Percentiles rank a stretch among this genome's conserved stretches.
These are phyloP conservation scores for Ardeotis arabs DNA, from an alignment of 2,113 vertebrate genomes.

Conservation along the genomic window DNA sequence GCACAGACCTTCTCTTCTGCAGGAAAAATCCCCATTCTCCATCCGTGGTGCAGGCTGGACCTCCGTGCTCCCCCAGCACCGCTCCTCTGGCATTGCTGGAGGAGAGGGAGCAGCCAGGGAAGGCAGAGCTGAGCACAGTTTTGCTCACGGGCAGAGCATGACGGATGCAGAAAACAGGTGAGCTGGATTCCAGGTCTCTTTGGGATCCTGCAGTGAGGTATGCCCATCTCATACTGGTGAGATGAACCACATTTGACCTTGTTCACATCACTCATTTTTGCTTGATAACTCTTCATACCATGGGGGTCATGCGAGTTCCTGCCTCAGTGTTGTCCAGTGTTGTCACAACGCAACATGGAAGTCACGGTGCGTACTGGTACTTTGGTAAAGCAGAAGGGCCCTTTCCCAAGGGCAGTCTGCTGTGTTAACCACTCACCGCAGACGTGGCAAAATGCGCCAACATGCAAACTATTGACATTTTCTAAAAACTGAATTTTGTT, in stretches of 20 bases:
- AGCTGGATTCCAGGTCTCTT: neutral
- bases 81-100: neutral
- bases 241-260: neutral
- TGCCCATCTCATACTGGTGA: neutral
- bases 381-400: neutral
- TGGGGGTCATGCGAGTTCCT: neutral
- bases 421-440: neutral
- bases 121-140: neutral
- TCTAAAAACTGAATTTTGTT: neutral
- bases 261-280: neutral
- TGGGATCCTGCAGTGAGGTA: neutral
- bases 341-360: neutral
- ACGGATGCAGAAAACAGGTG: too few species aligned
- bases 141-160: neutral
- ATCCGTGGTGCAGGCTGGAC: neutral
- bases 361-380: neutral
- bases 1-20: neutral
- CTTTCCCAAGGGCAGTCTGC: rapidly evolving
- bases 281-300: neutral
- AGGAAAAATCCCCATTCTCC: neutral
- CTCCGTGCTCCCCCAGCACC: neutral
- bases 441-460: neutral
- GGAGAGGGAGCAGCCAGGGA: neutral
- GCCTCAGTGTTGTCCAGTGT: neutral
- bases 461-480: neutral